Base-by-base conservation (phyloP, 2,113 vertebrate species). In the Xyliphius kryptos region DNA sequence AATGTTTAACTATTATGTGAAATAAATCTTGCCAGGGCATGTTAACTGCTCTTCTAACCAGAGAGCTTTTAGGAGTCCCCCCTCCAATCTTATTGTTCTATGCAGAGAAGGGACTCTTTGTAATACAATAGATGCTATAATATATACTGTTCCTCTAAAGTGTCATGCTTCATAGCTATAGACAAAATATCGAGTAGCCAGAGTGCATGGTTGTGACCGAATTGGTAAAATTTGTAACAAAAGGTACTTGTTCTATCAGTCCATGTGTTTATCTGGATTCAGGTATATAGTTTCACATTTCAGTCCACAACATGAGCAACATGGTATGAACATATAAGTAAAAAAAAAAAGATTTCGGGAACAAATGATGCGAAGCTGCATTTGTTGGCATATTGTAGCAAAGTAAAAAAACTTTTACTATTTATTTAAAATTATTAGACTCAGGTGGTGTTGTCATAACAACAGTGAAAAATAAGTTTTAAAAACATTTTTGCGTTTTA, bases 1-100 rank as follows among this genome's bases (percentile, higher is more conserved):
- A 74, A 70, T 67, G 65, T 68, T 68, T 62, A 46, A 58, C 58
- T 47, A 67, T 73, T 58, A 70, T 74, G 63, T 64, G 58, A 70
- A 76, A 66, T 62, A 48, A 63, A 59, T 74, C 51, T 68, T 73
- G 51, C 65, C 70, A 65, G 66, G 58, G 53, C 60, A 63, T 52
- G 50, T 72, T 71, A 70, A 70, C 70, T 65, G 72, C 32, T 62
- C 65, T 55, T 58, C 64, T 72, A 66, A 65, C 61, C 55, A 41
- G 54, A 55, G 61, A 50, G 64, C 44, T 66, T 72, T 74, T 61
- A 72, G 65, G 58, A 58, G 60, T n/a, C 38, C 37, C 49, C 53
- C 57, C 21, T n/a, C n/a, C n/a, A n/a, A 36, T 63, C 64, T 73
- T 70, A 67, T 48, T 59, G 37, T 37, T 70, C 49, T 57, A 54